phyloP scores from a whole-genome alignment of 2,113 vertebrate genomes.

The Mixornis gularis region DNA sequence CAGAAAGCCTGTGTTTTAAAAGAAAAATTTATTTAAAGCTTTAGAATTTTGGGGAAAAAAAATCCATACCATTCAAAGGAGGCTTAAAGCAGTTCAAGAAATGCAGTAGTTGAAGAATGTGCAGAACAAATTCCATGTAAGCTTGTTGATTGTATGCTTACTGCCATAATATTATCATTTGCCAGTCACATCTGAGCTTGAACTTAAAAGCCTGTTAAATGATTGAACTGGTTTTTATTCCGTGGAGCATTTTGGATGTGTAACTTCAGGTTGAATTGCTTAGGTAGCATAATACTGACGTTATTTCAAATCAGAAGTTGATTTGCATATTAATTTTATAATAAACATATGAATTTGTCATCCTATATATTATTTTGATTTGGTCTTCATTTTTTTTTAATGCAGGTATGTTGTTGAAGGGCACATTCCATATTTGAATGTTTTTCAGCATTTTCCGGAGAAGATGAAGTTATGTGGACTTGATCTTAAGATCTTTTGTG shows the following conservation, averaged over 20 bases:
- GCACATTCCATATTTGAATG: slow-evolving; percentile 74
- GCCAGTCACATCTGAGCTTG: background rate
- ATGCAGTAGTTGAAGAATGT: background rate
- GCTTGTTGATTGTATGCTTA: background rate
- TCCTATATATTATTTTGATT: background rate
- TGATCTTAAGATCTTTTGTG: slow-evolving; percentile 73
- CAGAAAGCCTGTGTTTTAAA: background rate
- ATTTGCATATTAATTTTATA: background rate
- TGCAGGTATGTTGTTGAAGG: slow-evolving; percentile 73
- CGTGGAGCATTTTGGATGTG: background rate
- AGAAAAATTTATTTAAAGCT: background rate
- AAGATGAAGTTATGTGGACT: slow-evolving; percentile 72
- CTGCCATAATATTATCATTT: background rate
- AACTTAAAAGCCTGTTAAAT: background rate
- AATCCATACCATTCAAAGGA: background rate
- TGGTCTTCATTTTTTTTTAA: background rate
- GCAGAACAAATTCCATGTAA: background rate
- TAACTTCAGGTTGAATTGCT: background rate
- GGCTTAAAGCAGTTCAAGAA: background rate
- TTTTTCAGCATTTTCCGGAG: slow-evolving; percentile 74
- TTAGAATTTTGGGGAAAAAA: background rate
- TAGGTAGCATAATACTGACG: background rate
- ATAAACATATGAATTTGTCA: background rate
- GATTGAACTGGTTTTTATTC: background rate
- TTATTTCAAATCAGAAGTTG: background rate